These are phyloP conservation scores for Deilephila porcellus DNA, from an alignment of 2,888 invertebrate genomes.

Conservation along the genomic window DNA sequence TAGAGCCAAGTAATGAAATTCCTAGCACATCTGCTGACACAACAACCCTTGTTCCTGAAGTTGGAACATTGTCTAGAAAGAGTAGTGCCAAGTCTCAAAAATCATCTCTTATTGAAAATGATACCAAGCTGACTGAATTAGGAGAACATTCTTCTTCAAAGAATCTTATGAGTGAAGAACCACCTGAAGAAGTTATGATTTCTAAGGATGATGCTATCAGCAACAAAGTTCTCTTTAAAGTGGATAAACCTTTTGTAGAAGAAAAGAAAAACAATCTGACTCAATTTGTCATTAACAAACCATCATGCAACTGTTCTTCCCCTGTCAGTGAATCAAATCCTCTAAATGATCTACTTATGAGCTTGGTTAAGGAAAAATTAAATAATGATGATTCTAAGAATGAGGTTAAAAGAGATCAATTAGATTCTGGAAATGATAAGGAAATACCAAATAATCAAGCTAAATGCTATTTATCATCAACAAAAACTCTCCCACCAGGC, in stretches of 20 bases:
- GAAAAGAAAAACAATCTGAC: conserved; percentile 77
- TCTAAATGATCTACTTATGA: conserved; percentile 80
- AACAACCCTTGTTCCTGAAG: conserved; percentile 41
- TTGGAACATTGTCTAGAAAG: conserved; percentile 76
- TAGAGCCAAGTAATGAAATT: conserved; percentile 59
- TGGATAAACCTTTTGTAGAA: conserved; percentile 67
- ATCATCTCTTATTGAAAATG: conserved; percentile 73
- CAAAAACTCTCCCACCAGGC: conserved; percentile 92
- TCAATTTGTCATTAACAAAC: conserved; percentile 74
- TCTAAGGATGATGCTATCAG: conserved; percentile 81
- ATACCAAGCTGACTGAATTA: conserved; percentile 59
- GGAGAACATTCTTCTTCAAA: conserved; percentile 70
- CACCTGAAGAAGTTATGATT: conserved; percentile 66
- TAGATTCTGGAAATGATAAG: conserved; percentile 74
- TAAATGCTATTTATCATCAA: conserved; percentile 86
- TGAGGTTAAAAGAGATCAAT: conserved; percentile 84
- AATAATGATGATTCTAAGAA: conserved; percentile 88
- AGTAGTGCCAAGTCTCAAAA: conserved; percentile 85
- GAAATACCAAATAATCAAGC: conserved; percentile 89
- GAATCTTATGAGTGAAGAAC: conserved; percentile 71
- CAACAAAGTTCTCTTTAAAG: conserved; percentile 77
- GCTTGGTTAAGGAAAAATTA: conserved; percentile 78
- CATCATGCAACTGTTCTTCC: conserved; percentile 74
- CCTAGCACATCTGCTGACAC: conserved; percentile 67
- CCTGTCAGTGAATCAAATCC: conserved; percentile 78